Conservation (phyloP, 2,888 invertebrate genomes). For the Sympetrum striolatum region DNA sequence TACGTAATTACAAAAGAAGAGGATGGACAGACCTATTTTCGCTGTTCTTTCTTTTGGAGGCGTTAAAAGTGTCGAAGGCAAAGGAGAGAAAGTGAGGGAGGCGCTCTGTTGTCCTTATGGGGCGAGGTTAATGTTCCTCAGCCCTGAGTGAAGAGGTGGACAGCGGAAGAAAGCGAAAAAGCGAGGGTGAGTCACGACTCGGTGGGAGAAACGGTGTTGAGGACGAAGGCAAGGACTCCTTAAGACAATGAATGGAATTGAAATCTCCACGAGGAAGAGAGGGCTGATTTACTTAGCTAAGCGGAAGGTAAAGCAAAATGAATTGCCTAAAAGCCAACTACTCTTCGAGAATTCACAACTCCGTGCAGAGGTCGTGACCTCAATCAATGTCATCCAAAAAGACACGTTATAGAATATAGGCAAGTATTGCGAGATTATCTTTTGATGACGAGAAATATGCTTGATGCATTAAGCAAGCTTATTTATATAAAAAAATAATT, state of each 20-base stretch:
- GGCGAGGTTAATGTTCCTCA: not conserved
- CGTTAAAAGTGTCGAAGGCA: not conserved
- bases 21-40: too few species aligned
- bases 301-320: too few species aligned
- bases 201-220: not conserved
- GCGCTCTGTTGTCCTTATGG: not conserved
- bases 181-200: not conserved
- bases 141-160: not conserved
- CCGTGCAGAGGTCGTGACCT: too few species aligned
- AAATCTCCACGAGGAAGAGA: not conserved
- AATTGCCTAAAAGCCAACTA: too few species aligned
- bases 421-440: too few species aligned
- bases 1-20: too few species aligned
- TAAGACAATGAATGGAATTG: not conserved
- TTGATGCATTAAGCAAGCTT: too few species aligned
- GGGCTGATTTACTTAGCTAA: not conserved
- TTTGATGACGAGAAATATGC: too few species aligned
- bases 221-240: not conserved
- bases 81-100: not conserved
- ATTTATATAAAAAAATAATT: too few species aligned
- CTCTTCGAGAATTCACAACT: too few species aligned
- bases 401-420: too few species aligned
- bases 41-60: not conserved
- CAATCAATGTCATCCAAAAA: too few species aligned
- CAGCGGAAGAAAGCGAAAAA: not conserved